Percentiles rank a stretch among this genome's conserved stretches.
Conservation (phyloP, 2,888 invertebrate species). For the Itoplectis maculator region DNA sequence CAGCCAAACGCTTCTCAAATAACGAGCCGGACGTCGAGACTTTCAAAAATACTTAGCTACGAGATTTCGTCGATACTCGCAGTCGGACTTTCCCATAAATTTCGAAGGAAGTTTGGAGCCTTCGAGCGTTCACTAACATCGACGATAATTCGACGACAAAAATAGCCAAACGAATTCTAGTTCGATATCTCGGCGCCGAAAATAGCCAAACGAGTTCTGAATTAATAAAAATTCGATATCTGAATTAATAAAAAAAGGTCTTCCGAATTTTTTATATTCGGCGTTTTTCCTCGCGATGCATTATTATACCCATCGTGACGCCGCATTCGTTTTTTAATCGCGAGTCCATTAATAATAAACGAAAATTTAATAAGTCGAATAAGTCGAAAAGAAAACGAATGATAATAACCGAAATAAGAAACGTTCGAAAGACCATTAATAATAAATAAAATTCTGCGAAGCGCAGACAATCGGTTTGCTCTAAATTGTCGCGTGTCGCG, state of each 20-base stretch:
- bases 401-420: too few species aligned
- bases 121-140: neutral
- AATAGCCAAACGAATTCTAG: neutral
- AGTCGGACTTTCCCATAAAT: conserved; percentile 31
- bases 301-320: neutral
- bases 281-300: neutral
- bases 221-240: too few species aligned
- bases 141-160: neutral
- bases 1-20: neutral
- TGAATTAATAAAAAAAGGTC: neutral
- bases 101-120: conserved; percentile 4
- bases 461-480: neutral
- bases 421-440: neutral
- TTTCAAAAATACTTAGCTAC: conserved; percentile 4
- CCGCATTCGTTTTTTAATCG: neutral
- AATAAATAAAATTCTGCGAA: neutral
- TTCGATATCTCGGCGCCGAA: neutral
- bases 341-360: neutral
- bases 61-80: conserved; percentile 2
- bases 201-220: neutral
- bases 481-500: neutral
- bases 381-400: too few species aligned
- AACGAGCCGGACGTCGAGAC: neutral
- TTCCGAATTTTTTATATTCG: neutral
- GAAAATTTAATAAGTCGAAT: too few species aligned